Conservation (phyloP, 2,113 vertebrate species). For the Coturnix japonica region DNA sequence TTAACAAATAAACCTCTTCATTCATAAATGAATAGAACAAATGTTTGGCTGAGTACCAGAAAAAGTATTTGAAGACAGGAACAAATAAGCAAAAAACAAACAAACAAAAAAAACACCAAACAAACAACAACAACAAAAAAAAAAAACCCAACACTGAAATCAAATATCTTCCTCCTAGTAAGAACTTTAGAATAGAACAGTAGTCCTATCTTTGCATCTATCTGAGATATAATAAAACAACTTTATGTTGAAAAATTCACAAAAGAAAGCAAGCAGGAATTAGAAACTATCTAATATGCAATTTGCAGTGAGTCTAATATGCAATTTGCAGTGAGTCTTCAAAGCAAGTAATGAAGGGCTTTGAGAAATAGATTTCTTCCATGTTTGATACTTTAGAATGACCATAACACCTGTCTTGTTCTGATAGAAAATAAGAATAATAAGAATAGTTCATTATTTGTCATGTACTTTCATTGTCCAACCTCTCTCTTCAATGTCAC, state of each 20-base stretch:
- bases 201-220: background rate
- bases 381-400: background rate
- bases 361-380: background rate
- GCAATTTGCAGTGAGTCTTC: background rate
- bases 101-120: too few relatives aligned
- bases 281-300: background rate
- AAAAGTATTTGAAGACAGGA: background rate
- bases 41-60: background rate
- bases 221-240: background rate
- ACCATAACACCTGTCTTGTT: background rate
- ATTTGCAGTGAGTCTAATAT: background rate
- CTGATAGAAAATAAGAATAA: background rate
- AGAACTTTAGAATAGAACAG: background rate
- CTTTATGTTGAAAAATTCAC: background rate
- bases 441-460: background rate
- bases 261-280: background rate
- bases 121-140: too few relatives aligned
- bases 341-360: background rate
- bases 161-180: background rate
- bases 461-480: background rate
- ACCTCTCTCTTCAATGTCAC: background rate
- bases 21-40: background rate
- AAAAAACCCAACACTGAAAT: background rate
- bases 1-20: background rate
- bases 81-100: background rate